These are phyloP conservation scores for Macaca nemestrina DNA, from an alignment of 2,113 vertebrate genomes.

Conservation along the genomic window DNA sequence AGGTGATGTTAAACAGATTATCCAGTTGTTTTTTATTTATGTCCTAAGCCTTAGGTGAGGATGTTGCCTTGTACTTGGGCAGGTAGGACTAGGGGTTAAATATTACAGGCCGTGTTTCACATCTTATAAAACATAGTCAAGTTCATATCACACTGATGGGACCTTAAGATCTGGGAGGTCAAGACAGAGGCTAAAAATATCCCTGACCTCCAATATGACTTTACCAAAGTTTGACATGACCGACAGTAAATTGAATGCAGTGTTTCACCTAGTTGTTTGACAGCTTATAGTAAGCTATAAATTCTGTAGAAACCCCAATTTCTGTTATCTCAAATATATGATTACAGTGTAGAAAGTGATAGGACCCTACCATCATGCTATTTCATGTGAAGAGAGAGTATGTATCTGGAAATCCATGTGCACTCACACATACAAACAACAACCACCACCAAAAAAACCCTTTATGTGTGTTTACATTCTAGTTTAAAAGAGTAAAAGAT, in stretches of 20 bases:
- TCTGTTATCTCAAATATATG: neutral
- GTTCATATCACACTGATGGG: constrained; percentile 30
- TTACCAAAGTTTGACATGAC: constrained; percentile 59
- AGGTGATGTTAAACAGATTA: neutral
- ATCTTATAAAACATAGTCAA: constrained; percentile 47
- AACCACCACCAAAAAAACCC: neutral
- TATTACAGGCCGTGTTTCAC: neutral
- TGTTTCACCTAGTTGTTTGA: constrained; percentile 53
- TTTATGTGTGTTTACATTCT: neutral
- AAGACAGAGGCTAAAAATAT: constrained; percentile 48
- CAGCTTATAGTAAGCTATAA: constrained; percentile 19
- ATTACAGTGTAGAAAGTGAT: neutral
- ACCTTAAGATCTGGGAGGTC: constrained; percentile 40
- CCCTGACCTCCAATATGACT: constrained; percentile 4
- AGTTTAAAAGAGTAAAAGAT: neutral
- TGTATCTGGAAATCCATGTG: neutral
- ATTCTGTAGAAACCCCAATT: constrained; percentile 13
- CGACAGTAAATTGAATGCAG: constrained; percentile 28
- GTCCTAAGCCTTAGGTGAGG: neutral
- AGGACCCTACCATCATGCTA: neutral
- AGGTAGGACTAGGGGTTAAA: neutral
- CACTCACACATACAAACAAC: neutral
- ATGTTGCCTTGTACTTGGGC: neutral
- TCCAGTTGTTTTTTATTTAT: neutral
- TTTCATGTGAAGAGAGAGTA: neutral